Evolutionary conservation across 2,113 vertebrate species (phyloP).

Genomic region (Macaca mulatta): DNA sequence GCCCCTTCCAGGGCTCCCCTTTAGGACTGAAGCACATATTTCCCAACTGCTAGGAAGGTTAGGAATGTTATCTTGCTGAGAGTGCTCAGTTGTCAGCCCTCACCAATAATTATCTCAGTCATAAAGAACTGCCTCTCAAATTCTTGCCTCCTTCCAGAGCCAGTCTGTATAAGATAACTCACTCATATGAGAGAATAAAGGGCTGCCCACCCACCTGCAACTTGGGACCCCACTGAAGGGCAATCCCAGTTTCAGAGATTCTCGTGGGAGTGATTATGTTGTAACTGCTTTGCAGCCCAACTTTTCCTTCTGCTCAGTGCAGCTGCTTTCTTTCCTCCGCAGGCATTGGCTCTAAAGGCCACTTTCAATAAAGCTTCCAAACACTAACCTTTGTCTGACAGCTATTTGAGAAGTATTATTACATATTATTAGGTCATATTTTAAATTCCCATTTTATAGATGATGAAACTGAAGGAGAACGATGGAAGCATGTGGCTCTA

Average conservation of each 20-base stretch:
- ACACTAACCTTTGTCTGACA: neutral
- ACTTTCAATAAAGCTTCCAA: neutral
- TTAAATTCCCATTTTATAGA: neutral
- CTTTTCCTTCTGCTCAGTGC: neutral
- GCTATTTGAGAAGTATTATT: neutral
- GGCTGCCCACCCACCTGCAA: accelerated
- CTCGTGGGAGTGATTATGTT: neutral
- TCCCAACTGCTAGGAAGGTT: neutral
- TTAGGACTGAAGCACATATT: neutral
- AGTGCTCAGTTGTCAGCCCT: neutral
- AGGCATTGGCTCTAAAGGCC: neutral
- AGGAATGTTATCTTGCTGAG: neutral
- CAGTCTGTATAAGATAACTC: neutral
- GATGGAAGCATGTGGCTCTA: neutral
- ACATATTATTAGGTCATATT: neutral
- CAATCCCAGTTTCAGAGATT: neutral
- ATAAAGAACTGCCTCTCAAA: neutral
- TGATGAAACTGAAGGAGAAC: neutral
- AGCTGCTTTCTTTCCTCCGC: neutral
- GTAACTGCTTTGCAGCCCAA: neutral
- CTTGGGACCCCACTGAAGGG: neutral
- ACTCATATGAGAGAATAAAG: neutral
- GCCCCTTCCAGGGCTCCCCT: neutral
- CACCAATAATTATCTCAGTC: neutral
- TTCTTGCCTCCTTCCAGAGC: too few species aligned